Percentiles rank a stretch among this genome's conserved stretches.
These are phyloP conservation scores for Tortrix viridana DNA, from an alignment of 2,888 invertebrate genomes.

Conservation along the genomic window DNA sequence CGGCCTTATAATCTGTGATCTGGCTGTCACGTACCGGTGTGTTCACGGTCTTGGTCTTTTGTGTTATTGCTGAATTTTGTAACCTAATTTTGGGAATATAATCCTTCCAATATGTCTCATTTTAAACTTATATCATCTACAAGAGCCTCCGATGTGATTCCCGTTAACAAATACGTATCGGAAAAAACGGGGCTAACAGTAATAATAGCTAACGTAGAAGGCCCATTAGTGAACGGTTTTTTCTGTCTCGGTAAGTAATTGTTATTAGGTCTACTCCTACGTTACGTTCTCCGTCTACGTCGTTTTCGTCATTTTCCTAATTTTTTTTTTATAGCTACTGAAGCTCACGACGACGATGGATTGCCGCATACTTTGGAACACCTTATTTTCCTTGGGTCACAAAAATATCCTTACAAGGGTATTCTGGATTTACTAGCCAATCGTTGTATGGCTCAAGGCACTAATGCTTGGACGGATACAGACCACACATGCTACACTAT, in stretches of 20 bases:
- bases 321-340: conserved; percentile 87
- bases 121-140: conserved; percentile 84
- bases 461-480: conserved; percentile 94
- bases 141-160: conserved; percentile 88
- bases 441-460: conserved; percentile 94
- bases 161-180: conserved; percentile 92
- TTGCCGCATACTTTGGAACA: conserved; percentile 97
- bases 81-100: background rate
- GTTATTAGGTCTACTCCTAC: conserved; percentile 26
- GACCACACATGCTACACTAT: conserved; percentile 97
- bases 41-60: conserved; percentile 1
- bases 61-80: conserved; percentile 10
- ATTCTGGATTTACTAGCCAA: conserved; percentile 95
- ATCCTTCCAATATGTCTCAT: conserved; percentile 60
- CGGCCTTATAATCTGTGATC: too few relatives aligned
- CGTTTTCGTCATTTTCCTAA: background rate
- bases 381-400: conserved; percentile 94
- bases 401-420: conserved; percentile 95
- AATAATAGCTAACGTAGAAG: conserved; percentile 93
- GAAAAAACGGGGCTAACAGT: conserved; percentile 91
- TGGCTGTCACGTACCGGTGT: conserved; percentile 10
- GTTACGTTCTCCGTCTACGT: conserved; percentile 18
- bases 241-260: conserved; percentile 90
- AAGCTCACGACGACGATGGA: conserved; percentile 96
- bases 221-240: conserved; percentile 95